phyloP scores from a whole-genome alignment of 2,797 vertebrate genomes.

The Intellagama lesueurii region DNA sequence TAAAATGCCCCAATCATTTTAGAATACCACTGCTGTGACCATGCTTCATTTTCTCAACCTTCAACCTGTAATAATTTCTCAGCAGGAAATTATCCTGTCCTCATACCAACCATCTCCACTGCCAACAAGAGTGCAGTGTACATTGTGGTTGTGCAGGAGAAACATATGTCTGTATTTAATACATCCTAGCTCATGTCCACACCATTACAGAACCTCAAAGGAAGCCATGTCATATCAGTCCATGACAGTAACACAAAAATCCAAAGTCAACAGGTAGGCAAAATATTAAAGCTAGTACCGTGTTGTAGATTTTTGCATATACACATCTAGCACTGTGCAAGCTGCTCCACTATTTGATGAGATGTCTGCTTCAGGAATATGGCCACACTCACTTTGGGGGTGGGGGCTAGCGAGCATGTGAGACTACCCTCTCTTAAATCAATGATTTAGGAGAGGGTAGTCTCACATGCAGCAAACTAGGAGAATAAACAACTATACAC shows the following conservation, averaged over 20 bases:
- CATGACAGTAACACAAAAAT: too few relatives aligned
- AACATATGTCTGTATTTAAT: too few relatives aligned
- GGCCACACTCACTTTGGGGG: neutral
- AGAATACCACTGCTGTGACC: neutral
- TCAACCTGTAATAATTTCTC: neutral
- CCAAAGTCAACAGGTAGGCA: too few relatives aligned
- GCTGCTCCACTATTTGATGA: too few relatives aligned
- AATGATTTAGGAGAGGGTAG: neutral
- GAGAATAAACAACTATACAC: neutral
- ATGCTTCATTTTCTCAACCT: neutral
- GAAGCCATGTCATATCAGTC: too few relatives aligned
- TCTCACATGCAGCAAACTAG: neutral
- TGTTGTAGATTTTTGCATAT: too few relatives aligned
- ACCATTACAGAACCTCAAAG: too few relatives aligned
- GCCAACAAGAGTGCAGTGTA: neutral
- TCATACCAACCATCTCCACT: neutral
- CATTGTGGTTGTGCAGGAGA: neutral
- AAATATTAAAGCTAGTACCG: too few relatives aligned
- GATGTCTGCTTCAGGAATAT: too few relatives aligned
- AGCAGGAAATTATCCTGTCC: neutral
- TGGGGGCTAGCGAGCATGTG: neutral
- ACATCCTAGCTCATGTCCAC: too few relatives aligned
- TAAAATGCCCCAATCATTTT: too few relatives aligned
- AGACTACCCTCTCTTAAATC: neutral
- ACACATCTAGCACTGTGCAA: too few relatives aligned